A percentile compares a stretch with the other conserved stretches of the same genome.
Evolutionary conservation across 35 echinoderm and acorn worm species (phyloP).

Genomic region (Anneissia japonica): DNA sequence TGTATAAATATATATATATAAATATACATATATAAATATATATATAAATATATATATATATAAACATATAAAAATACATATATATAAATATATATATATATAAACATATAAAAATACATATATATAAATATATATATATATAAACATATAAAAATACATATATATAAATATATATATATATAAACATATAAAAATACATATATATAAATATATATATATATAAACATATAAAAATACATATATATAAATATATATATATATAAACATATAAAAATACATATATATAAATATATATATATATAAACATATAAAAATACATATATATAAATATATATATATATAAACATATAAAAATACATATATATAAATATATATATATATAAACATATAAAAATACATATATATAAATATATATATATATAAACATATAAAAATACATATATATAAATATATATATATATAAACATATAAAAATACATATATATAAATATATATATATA

Average conservation of each 20-base stretch:
- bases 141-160: conserved; percentile 11
- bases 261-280: background rate
- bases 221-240: background rate
- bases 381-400: background rate
- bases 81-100: conserved; percentile 25
- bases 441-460: conserved; percentile 1
- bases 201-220: background rate
- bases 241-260: background rate
- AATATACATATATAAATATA: conserved; percentile 19
- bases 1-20: conserved; percentile 22
- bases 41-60: conserved; percentile 25
- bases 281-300: conserved; percentile 1
- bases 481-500: background rate
- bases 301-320: background rate
- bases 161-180: conserved; percentile 12
- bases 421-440: background rate
- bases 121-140: conserved; percentile 25
- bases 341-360: background rate
- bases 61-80: conserved; percentile 1
- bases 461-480: background rate
- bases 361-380: background rate
- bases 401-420: background rate
- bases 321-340: conserved; percentile 1
- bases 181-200: background rate
- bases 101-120: conserved; percentile 12